Evolutionary conservation across 2,888 invertebrate genomes (phyloP).

Genomic region (Epinotia brunnichana): DNA sequence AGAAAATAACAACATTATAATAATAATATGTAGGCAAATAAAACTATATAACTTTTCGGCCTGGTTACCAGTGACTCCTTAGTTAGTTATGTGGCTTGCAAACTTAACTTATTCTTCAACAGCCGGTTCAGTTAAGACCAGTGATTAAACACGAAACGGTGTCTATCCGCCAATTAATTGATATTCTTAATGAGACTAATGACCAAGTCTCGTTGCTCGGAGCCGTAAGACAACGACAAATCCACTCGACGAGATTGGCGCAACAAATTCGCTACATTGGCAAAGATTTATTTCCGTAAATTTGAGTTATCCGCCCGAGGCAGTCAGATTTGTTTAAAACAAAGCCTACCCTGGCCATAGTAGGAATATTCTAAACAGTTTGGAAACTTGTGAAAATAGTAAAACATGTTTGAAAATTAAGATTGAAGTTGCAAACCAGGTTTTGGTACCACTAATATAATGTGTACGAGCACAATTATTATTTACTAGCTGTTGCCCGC

Average conservation of each 20-base stretch:
- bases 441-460: not conserved
- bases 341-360: conserved; percentile 22
- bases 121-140: not conserved
- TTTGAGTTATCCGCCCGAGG: conserved; percentile 44
- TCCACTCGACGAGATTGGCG: conserved; percentile 51
- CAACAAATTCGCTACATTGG: conserved; percentile 55
- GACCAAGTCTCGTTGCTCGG: conserved; percentile 31
- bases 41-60: too few relatives aligned
- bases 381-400: not conserved
- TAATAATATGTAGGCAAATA: too few relatives aligned
- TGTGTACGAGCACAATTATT: too few relatives aligned
- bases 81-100: too few relatives aligned
- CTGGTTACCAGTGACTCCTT: too few relatives aligned
- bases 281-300: conserved; percentile 54
- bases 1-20: too few relatives aligned
- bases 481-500: too few relatives aligned
- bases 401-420: not conserved
- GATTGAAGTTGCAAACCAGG: not conserved
- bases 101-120: too few relatives aligned
- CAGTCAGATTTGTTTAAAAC: conserved; percentile 44
- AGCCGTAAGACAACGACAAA: conserved; percentile 52
- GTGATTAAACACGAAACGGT: conserved; percentile 1
- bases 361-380: conserved; percentile 19
- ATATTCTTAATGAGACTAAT: conserved; percentile 22
- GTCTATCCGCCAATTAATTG: not conserved